These are phyloP conservation scores for Conopomorpha cramerella DNA, from an alignment of 1,140 invertebrate genomes.

Conservation along the genomic window DNA sequence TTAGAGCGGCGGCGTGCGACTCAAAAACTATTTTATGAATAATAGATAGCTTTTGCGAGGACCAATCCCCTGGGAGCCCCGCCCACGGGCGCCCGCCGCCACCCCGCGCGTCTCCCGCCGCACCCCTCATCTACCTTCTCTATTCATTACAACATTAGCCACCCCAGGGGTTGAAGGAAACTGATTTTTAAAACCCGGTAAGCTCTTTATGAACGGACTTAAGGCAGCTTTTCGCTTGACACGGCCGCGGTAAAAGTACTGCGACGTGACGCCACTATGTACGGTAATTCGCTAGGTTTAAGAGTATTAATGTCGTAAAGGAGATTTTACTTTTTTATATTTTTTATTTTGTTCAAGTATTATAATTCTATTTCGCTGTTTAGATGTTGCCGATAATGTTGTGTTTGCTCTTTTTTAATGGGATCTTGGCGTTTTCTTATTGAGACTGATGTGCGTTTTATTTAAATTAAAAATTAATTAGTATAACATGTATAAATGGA, in stretches of 20 bases:
- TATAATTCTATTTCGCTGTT: not conserved
- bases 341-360: not conserved
- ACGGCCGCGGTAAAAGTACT: not conserved
- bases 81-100: slow-evolving; percentile 17
- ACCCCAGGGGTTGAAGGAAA: slow-evolving; percentile 43
- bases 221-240: too few species aligned
- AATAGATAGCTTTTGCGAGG: slow-evolving; percentile 49
- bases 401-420: too few species aligned
- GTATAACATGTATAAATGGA: too few species aligned
- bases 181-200: slow-evolving; percentile 34
- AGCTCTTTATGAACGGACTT: too few species aligned
- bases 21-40: slow-evolving; percentile 62
- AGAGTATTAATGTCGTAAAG: not conserved
- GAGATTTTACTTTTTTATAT: not conserved
- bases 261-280: not conserved
- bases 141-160: slow-evolving; percentile 57
- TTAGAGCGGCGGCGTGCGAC: slow-evolving; percentile 48
- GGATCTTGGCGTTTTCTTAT: too few species aligned
- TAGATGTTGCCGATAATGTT: too few species aligned
- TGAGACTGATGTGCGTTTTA: too few species aligned
- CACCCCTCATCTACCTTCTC: too few species aligned
- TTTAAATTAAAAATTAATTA: too few species aligned
- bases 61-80: slow-evolving; percentile 52
- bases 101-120: too few species aligned
- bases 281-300: not conserved